Conservation (phyloP, 2,113 vertebrate species). For the Amphilophus citrinellus region DNA sequence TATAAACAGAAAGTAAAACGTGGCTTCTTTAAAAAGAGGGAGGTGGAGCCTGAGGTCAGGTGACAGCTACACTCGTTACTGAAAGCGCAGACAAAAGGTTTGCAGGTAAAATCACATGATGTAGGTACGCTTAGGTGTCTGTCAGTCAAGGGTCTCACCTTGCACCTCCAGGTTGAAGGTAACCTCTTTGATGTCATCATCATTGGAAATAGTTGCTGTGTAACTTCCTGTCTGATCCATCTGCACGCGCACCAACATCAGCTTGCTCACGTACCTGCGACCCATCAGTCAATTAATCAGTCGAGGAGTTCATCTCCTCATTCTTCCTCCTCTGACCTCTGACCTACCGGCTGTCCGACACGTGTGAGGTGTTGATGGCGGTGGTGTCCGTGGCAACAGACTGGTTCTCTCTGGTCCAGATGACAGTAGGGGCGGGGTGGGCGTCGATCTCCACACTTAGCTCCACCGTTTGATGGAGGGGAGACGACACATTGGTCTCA, state of each 20-base stretch:
- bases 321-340: not conserved
- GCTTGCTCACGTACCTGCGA: conserved; percentile 86
- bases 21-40: not conserved
- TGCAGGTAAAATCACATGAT: not conserved
- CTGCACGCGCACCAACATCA: conserved; percentile 88
- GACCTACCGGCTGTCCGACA: conserved; percentile 58
- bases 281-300: not conserved
- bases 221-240: conserved; percentile 90
- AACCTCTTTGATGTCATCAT: conserved; percentile 82
- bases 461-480: conserved; percentile 51
- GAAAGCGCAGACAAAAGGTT: not conserved
- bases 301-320: not conserved
- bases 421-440: conserved; percentile 48
- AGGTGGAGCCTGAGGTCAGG: not conserved
- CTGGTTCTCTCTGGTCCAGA: conserved; percentile 63
- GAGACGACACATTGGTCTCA: conserved; percentile 39
- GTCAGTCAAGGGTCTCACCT: conserved; percentile 61
- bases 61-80: not conserved
- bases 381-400: conserved; percentile 36
- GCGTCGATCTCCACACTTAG: conserved; percentile 55
- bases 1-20: not conserved
- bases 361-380: conserved; percentile 31
- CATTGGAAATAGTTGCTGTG: conserved; percentile 82
- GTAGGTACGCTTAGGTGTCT: not conserved
- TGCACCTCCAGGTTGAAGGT: conserved; percentile 88